A percentile compares a stretch with the other conserved stretches of the same genome.
Conservation (phyloP, 2,888 invertebrate genomes). For the Therioaphis trifolii region DNA sequence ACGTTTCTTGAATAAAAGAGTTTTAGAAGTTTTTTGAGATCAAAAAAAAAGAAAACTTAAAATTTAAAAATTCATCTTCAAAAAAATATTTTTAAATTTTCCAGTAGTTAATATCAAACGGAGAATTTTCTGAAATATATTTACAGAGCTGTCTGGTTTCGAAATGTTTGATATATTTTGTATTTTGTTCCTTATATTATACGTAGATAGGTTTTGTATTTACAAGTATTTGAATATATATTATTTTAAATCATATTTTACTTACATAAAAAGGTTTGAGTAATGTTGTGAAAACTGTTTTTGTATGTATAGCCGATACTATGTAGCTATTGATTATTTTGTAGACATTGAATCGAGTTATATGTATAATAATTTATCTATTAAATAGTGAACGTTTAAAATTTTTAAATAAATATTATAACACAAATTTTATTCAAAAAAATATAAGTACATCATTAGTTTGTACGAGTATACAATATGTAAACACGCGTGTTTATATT, state of each 20-base stretch:
- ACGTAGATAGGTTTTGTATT: background rate
- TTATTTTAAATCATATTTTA: constrained; percentile 18
- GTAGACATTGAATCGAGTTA: background rate
- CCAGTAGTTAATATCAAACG: background rate
- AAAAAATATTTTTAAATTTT: too few relatives aligned
- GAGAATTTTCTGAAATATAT: background rate
- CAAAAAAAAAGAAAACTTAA: too few relatives aligned
- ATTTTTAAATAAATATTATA: background rate
- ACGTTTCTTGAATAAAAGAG: too few relatives aligned
- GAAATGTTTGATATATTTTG: background rate
- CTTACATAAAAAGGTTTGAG: constrained; percentile 27
- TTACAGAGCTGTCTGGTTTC: background rate
- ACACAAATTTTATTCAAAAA: constrained; percentile 1
- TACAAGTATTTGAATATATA: background rate
- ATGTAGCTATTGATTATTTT: background rate
- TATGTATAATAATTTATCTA: background rate
- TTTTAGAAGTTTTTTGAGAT: too few relatives aligned
- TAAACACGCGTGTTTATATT: constrained; percentile 19
- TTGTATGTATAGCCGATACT: background rate
- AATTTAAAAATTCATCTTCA: too few relatives aligned
- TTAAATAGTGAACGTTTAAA: background rate
- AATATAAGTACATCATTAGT: background rate
- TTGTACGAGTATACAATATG: background rate
- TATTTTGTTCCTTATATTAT: background rate
- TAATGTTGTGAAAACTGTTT: background rate